Percentiles rank a stretch among this genome's conserved stretches.
These are phyloP conservation scores for Pedionomus torquatus DNA, from an alignment of 2,113 vertebrate species.

Conservation along the genomic window DNA sequence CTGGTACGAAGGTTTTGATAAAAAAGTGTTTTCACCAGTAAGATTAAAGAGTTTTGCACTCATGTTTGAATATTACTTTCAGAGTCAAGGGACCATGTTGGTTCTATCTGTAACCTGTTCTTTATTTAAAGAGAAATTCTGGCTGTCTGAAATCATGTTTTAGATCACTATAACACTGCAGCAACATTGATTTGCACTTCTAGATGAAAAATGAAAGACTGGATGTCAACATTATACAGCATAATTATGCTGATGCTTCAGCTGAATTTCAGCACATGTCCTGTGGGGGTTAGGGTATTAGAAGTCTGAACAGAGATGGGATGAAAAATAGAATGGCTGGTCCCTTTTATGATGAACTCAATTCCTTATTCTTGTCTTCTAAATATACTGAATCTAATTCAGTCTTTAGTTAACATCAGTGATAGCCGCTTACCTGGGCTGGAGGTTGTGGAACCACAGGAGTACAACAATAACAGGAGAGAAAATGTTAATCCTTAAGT, in stretches of 20 bases:
- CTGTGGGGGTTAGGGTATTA: background rate
- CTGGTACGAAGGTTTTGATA: background rate
- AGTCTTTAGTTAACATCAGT: background rate
- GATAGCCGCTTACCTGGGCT: background rate
- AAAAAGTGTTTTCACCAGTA: background rate
- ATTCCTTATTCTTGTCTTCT: background rate
- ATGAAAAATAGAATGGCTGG: background rate
- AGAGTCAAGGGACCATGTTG: background rate
- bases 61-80: background rate
- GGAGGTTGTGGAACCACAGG: fast-evolving
- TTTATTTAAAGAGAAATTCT: slow-evolving; percentile 8
- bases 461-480: background rate
- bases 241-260: slow-evolving; percentile 11
- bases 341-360: background rate
- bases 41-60: slow-evolving; percentile 7
- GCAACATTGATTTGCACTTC: slow-evolving; percentile 9
- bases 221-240: background rate
- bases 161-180: background rate
- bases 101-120: background rate
- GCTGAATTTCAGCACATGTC: background rate
- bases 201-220: slow-evolving; percentile 12
- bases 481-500: background rate
- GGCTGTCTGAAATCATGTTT: background rate
- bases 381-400: background rate
- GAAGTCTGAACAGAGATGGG: background rate